phyloP scores from a whole-genome alignment of 1,140 invertebrate species.

The Aethina tumida region DNA sequence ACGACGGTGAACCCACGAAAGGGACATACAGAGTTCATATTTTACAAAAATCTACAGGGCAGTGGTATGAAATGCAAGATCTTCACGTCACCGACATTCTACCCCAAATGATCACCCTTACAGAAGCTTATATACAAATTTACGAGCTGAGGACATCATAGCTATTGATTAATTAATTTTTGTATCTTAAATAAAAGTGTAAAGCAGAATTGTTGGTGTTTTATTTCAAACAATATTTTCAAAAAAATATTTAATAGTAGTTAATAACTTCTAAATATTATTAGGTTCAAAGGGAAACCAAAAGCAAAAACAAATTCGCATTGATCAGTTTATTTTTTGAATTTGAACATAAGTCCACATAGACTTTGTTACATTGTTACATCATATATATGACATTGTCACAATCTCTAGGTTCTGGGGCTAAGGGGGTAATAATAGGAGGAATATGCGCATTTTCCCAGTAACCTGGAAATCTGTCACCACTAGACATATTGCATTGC shows the following conservation, averaged over 20 bases:
- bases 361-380: too few relatives aligned
- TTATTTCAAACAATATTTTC: too few relatives aligned
- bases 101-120: constrained; percentile 98
- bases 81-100: constrained; percentile 96
- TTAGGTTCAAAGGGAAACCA: too few relatives aligned
- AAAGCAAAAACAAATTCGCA: too few relatives aligned
- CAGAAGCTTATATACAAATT: constrained; percentile 96
- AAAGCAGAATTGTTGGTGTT: too few relatives aligned
- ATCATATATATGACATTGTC: constrained; percentile 2
- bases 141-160: constrained; percentile 45
- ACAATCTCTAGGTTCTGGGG: constrained; percentile 40
- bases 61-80: constrained; percentile 96
- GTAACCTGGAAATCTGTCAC: constrained; percentile 68
- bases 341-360: too few relatives aligned
- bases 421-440: constrained; percentile 40
- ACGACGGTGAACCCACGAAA: constrained; percentile 91
- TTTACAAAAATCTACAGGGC: constrained; percentile 81
- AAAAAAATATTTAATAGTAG: too few relatives aligned
- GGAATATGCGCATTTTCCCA: constrained; percentile 54
- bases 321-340: too few relatives aligned
- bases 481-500: constrained; percentile 90
- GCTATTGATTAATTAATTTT: too few relatives aligned
- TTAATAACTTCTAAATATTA: too few relatives aligned
- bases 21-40: constrained; percentile 95
- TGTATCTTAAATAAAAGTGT: too few relatives aligned